Base-by-base conservation (phyloP, 2,888 invertebrate species). In the Euplexia lucipara region DNA sequence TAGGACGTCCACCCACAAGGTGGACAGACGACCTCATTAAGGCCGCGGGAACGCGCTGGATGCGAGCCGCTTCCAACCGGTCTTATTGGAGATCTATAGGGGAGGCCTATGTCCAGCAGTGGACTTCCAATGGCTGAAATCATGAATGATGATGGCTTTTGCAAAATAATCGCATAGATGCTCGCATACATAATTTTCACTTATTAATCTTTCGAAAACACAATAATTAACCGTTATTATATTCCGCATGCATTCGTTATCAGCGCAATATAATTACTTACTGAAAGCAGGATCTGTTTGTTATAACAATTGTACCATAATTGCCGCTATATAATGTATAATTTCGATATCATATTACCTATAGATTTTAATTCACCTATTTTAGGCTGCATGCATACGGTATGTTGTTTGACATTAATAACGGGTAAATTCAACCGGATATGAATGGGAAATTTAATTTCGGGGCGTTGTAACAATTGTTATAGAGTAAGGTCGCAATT, bases 381-480 rank as follows among this genome's bases (percentile, higher is more conserved):
- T 26, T 26, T 26, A 26, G 26, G 26, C 2, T 49, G 57, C 44
- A 53, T 52, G 45, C 48, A 63, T 47, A 48, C 26, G 32, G 18
- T 34, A 41, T 71, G 30, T 20, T 52, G 37, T 57, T 35, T 52
- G 37, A 42, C 35, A 57, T 59, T 47, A 54, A 74, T 54, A 45
- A 58, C 26, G 30, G 48, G 26, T 22, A 49, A 51, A 12, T 64
- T 65, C 9, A 61, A 51, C 30, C 18, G 32, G 32, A 49, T 22
- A 53, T 71, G 9, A 42, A 68, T 68, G 48, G 32, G 18, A 71
- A 63, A 48, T 63, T n/a, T 22, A 53, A 68, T 71, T 52, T 48
- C 42, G 49, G 12, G 41, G 37, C 20, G 32, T 37, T 57, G 9
- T 20, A 10, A 42, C 30, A 9, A 22, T 9, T 30, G 12, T 66